Evolutionary conservation across 2,113 vertebrate species (phyloP), one percentile per base, ranked within the genome.

Genomic region (Epinephelus cyanopodus): DNA sequence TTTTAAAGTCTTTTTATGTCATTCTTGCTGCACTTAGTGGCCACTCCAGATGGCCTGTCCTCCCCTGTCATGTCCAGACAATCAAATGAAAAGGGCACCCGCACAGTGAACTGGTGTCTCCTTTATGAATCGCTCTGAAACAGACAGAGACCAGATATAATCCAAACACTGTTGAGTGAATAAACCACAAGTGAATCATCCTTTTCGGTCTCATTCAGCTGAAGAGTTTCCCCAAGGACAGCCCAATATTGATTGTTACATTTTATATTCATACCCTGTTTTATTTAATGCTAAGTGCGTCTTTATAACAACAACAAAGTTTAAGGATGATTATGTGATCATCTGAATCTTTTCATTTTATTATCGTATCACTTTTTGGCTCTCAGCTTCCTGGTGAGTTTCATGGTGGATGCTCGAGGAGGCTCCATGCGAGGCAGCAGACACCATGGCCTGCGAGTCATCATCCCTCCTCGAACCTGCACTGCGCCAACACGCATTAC

Each of bases 381-480:
- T 64, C 27, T 50, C 90, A 99, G 98, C 85, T 99, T 99, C 92
- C 94, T 99, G 90, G 98, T 99, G 86, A 99, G 98, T 87, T 99
- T 99, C 92, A 99, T 99, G 98, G 98, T 99, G 42, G 98, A 99
- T 0, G 98, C 98, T 19, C 96, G 98, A 0, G 98, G 98, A 0
- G 98, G 98, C 27, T 99, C 98, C 77, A 98, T 99, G 98, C 90
- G 98, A 27, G 98, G 98, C 63, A 99, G 98, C 84, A 95, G 98
- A 27, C 98, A 99, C 89, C 97, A 99, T 0, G 97, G 98, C 18
- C 95, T 99, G 64, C 94, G 98, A 0, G 98, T 99, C 53, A 96
- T 99, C 84, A 97, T 99, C 85, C 98, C 98, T 0, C 97, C 98
- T 0, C 95, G 98, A 0, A 98, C 98, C 3, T 99, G 98, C 0